Evolutionary conservation across 2,113 vertebrate genomes (phyloP).

Genomic region (Poeciliopsis prolifica): DNA sequence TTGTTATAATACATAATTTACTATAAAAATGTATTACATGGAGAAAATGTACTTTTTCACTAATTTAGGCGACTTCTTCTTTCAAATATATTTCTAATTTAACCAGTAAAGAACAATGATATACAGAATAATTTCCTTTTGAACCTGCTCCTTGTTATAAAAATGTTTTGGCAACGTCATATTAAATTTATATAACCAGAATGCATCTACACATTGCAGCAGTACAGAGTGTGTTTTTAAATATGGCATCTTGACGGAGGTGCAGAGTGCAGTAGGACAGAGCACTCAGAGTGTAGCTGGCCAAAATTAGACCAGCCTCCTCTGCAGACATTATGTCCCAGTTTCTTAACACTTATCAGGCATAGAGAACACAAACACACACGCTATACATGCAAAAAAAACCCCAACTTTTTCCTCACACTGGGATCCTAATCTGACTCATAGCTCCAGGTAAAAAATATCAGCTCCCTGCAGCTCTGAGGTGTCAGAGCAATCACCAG

Average conservation of each 20-base stretch:
- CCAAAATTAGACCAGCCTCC: constrained; percentile 70
- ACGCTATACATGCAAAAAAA: constrained; percentile 1
- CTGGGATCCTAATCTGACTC: constrained; percentile 55
- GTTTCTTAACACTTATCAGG: constrained; percentile 64
- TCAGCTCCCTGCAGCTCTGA: constrained; percentile 65
- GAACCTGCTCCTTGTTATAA: not conserved
- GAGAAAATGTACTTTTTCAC: too few relatives aligned
- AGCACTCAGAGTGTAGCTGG: constrained; percentile 36
- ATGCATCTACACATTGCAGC: constrained; percentile 12
- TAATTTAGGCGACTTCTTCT: not conserved
- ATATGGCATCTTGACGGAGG: constrained; percentile 18
- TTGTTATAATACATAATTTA: too few relatives aligned
- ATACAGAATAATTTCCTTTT: not conserved
- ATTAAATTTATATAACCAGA: not conserved
- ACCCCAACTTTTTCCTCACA: constrained; percentile 26
- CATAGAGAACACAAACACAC: constrained; percentile 37
- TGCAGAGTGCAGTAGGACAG: constrained; percentile 51
- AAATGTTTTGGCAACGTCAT: not conserved
- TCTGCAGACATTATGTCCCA: constrained; percentile 68
- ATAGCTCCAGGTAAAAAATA: constrained; percentile 68
- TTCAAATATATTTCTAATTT: not conserved
- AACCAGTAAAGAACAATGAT: not conserved
- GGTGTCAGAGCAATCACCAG: constrained; percentile 64
- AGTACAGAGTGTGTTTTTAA: constrained; percentile 10
- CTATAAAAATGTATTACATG: too few relatives aligned